Conservation (phyloP, 1,140 invertebrate species). For the Pollicipes pollicipes region DNA sequence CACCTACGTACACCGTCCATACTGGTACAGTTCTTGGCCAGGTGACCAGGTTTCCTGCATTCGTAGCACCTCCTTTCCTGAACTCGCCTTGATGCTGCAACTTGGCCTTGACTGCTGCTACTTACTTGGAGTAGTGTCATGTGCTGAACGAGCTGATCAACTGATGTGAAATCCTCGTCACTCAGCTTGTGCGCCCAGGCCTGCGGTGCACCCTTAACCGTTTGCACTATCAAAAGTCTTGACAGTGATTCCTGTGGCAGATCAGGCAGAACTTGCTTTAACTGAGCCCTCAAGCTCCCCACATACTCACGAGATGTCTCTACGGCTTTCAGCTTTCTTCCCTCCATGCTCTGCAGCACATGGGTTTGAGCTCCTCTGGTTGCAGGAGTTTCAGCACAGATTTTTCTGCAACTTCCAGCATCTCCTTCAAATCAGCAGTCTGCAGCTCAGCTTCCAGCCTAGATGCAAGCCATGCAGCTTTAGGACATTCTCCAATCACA, state of each 20-base stretch:
- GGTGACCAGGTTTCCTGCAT: background rate
- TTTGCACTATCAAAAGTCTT: background rate
- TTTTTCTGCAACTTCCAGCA: background rate
- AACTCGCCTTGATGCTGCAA: background rate
- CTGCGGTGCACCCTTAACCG: background rate
- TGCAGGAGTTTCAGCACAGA: background rate
- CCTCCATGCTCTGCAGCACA: background rate
- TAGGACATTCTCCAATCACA: background rate
- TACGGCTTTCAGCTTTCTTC: background rate
- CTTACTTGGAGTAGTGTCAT: background rate
- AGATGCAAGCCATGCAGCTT: background rate
- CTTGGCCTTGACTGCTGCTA: background rate
- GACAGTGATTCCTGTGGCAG: background rate
- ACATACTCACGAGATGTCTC: background rate
- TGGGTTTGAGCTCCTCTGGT: background rate
- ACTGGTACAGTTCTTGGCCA: background rate
- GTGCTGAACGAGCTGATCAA: background rate
- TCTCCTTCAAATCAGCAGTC: background rate
- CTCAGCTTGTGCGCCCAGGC: background rate
- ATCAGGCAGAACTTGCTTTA: background rate
- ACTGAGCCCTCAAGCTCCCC: background rate
- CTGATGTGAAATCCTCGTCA: background rate
- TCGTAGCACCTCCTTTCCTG: background rate
- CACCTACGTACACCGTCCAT: background rate
- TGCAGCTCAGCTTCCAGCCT: background rate